Evolutionary conservation across 2,888 invertebrate species (phyloP).

Genomic region (Mythimna impura): DNA sequence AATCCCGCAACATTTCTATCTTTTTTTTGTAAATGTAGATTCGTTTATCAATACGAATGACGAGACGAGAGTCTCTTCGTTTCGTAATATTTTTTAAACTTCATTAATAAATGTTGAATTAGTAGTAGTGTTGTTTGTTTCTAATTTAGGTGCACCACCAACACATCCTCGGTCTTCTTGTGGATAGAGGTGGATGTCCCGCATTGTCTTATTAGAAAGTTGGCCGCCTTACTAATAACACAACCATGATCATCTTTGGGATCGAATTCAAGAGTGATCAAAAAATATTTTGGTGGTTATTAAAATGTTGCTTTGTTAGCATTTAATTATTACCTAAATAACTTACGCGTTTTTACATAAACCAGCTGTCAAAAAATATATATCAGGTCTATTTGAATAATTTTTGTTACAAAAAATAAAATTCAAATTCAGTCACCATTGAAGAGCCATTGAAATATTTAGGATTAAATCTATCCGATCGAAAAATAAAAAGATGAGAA

Average conservation of each 20-base stretch:
- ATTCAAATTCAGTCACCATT: background rate
- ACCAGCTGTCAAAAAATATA: background rate
- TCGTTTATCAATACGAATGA: no score
- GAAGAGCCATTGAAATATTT: constrained; percentile 16
- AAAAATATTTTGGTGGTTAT: background rate
- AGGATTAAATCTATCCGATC: no score
- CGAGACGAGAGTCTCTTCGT: no score
- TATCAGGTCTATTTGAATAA: background rate
- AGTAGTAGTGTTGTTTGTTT: no score
- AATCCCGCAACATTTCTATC: no score
- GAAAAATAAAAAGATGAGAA: background rate
- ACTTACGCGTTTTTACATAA: background rate
- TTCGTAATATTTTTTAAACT: no score
- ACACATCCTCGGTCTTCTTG: no score
- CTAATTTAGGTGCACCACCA: no score
- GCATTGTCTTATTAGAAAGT: no score
- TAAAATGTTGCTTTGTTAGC: background rate
- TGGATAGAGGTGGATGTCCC: no score
- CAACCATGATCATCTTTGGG: background rate
- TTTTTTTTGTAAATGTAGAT: no score
- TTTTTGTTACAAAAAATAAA: background rate
- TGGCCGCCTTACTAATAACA: background rate
- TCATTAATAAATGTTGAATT: no score
- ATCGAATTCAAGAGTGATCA: background rate
- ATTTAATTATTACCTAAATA: background rate